Evolutionary conservation across 2,888 invertebrate species (phyloP).

Genomic region (Poecilobothrus nobilitatus): DNA sequence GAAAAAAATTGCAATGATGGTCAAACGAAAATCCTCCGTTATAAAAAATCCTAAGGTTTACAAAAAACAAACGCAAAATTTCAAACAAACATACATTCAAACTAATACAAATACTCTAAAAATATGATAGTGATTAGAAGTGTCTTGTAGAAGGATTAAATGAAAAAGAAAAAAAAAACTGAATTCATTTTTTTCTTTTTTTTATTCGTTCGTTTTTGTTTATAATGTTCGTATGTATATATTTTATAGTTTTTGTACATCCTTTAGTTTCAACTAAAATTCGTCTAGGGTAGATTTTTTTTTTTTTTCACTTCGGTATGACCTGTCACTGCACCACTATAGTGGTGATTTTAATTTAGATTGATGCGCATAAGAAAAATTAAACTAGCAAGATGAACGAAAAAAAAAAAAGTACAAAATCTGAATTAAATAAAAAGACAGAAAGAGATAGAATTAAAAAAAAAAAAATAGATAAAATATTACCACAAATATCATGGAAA

Average conservation of each 20-base stretch:
- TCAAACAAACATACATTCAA: too few species aligned
- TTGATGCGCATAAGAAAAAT: background rate
- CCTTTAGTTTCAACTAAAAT: background rate
- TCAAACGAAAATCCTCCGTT: too few species aligned
- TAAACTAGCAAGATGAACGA: background rate
- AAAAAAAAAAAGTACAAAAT: background rate
- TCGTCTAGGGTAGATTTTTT: background rate
- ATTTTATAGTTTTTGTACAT: too few species aligned
- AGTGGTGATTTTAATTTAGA: background rate
- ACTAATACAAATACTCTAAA: background rate
- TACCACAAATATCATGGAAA: slow-evolving; percentile 1
- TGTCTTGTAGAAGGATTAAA: background rate
- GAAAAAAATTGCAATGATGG: too few species aligned
- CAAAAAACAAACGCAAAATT: too few species aligned
- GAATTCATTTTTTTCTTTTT: too few species aligned
- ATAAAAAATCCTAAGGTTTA: too few species aligned
- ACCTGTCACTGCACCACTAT: background rate
- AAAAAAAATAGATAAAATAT: background rate
- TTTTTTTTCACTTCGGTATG: background rate
- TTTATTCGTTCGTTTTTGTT: too few species aligned
- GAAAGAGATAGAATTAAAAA: background rate
- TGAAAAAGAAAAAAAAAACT: background rate
- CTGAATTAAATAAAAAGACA: too few species aligned
- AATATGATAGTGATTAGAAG: slow-evolving; percentile 1
- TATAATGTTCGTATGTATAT: too few species aligned